Evolutionary conservation across 1,140 invertebrate species (phyloP).

Genomic region (Probaryconus sp.): DNA sequence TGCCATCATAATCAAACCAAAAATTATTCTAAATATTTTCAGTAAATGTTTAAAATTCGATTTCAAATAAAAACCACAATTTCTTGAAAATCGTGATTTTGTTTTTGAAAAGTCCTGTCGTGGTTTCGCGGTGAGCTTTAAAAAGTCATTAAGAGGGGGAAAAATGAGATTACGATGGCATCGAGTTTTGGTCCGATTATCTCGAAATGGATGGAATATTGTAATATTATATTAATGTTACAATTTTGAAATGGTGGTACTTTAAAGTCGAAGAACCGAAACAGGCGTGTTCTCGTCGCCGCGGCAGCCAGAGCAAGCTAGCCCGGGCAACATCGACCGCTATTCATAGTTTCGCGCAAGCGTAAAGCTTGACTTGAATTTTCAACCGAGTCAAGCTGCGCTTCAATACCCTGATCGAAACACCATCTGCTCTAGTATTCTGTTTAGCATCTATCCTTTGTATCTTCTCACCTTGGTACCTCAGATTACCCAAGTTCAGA

Average conservation of each 20-base stretch:
- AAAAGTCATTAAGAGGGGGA: background rate
- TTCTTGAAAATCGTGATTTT: no score
- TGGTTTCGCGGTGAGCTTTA: no score
- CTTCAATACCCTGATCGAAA: conserved; percentile 73
- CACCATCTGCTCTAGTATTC: conserved; percentile 41
- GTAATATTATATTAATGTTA: conserved; percentile 38
- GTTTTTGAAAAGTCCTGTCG: no score
- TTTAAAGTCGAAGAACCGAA: conserved; percentile 64
- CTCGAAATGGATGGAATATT: conserved; percentile 24
- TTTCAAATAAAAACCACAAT: no score
- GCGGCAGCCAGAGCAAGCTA: conserved; percentile 67
- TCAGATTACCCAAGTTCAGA: conserved; percentile 9
- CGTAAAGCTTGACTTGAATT: conserved; percentile 68
- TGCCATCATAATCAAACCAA: no score
- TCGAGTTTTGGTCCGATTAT: conserved; percentile 15
- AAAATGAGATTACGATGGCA: background rate
- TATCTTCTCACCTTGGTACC: conserved; percentile 42
- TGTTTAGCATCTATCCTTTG: conserved; percentile 47
- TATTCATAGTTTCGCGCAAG: conserved; percentile 69
- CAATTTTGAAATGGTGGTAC: conserved; percentile 64
- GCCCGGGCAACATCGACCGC: conserved; percentile 77
- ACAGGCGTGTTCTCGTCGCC: conserved; percentile 56
- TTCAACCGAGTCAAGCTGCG: conserved; percentile 67
- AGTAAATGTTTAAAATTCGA: no score
- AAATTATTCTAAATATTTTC: no score